Evolutionary conservation across 2,888 invertebrate species (phyloP), one percentile per base, ranked within the genome.

Genomic region (Ernsta delagoae): DNA sequence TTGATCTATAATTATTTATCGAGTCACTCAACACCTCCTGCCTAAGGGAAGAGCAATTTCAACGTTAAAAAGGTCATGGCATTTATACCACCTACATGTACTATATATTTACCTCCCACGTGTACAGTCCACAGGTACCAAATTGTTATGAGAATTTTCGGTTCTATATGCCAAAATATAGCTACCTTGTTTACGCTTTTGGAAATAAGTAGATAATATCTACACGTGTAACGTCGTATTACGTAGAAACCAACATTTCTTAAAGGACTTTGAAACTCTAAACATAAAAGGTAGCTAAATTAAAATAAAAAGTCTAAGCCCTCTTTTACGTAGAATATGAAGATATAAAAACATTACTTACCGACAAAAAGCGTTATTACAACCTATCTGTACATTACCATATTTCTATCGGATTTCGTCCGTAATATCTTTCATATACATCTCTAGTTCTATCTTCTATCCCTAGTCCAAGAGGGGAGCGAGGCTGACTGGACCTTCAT

Each of bases 401-500:
- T 68, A 68, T 62, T 67, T 68, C 34, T 59, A 39, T 65, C 45
- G 60, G 65, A 65, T 70, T 70, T 74, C 62, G 56, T 67, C 59
- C 67, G 70, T 73, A 72, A 71, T 74, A 73, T 70, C 70, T 71
- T 65, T 70, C 70, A 71, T 64, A 70, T 61, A 65, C 63, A 59
- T 39, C 34, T 24, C 7, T 45, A 57, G 48, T 61, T 65, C 61
- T 67, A 69, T 68, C 5, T 4, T 36, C 5, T 36, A 36, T 36
- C 36, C 36, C 39, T 39, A 75, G 68, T 74, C 75, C 75, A 76
- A 79, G 82, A 82, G 82, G 82, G 81, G 82, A 74, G 73, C 75
- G 67, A 73, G 75, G 74, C 79, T 59, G 71, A 73, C 75, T 75
- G 82, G 83, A 86, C 89, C 87, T 87, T 86, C 86, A 89, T 90